phyloP scores from a whole-genome alignment of 2,113 vertebrate genomes.

The Illadopsis cleaveri region DNA sequence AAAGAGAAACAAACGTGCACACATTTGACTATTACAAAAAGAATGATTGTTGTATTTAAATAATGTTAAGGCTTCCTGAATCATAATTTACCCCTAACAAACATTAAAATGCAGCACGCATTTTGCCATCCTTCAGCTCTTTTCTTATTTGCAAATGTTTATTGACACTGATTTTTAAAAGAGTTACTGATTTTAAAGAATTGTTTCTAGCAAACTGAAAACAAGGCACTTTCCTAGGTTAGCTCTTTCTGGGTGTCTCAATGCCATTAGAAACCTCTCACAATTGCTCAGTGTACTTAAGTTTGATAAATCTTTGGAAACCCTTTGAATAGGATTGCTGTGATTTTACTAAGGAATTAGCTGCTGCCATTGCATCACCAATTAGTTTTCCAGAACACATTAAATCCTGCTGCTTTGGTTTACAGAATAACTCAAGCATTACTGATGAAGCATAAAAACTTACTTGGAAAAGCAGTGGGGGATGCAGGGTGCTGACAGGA shows the following conservation, averaged over 20 bases:
- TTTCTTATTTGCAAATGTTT: slow-evolving; percentile 52
- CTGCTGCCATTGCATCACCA: slow-evolving; percentile 89
- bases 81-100: neutral
- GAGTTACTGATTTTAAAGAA: slow-evolving; percentile 56
- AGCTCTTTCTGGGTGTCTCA: slow-evolving; percentile 58
- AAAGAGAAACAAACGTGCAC: neutral
- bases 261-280: slow-evolving; percentile 66
- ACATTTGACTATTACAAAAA: neutral
- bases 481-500: slow-evolving; percentile 83
- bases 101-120: slow-evolving; percentile 11
- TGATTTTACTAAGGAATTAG: slow-evolving; percentile 90
- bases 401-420: slow-evolving; percentile 90
- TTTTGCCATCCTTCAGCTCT: neutral
- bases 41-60: neutral
- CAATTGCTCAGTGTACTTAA: slow-evolving; percentile 78
- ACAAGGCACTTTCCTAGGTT: slow-evolving; percentile 61
- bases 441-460: slow-evolving; percentile 96
- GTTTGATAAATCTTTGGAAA: slow-evolving; percentile 82
- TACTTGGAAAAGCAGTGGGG: slow-evolving; percentile 92
- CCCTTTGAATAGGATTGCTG: slow-evolving; percentile 84
- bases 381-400: slow-evolving; percentile 91
- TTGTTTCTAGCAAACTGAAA: slow-evolving; percentile 63
- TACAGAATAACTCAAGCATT: slow-evolving; percentile 90
- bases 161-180: slow-evolving; percentile 47
- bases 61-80: neutral